Evolutionary conservation across 2,113 vertebrate genomes (phyloP).

Genomic region (Tetrax tetrax): DNA sequence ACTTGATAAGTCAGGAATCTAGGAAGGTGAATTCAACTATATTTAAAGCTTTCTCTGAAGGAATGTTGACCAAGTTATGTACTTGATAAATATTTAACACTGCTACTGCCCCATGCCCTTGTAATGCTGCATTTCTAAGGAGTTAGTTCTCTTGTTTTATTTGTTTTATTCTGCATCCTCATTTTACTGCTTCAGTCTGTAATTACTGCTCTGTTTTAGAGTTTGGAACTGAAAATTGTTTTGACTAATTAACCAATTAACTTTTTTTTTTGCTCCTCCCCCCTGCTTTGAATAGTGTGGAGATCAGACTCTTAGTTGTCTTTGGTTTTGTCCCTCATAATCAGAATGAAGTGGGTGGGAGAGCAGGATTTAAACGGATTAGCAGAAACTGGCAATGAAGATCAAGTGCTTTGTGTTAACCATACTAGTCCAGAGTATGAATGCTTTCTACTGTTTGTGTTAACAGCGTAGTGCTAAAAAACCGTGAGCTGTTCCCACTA

Average conservation of each 20-base stretch:
- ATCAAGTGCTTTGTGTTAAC: background rate
- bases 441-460: background rate
- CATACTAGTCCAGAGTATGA: background rate
- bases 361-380: background rate
- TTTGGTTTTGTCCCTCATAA: background rate
- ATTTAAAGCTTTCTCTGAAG: background rate
- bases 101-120: background rate
- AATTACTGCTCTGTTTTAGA: background rate
- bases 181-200: background rate
- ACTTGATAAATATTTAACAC: background rate
- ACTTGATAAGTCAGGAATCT: background rate
- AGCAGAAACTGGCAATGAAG: background rate
- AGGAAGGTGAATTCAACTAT: background rate
- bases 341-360: background rate
- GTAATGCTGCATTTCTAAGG: background rate
- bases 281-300: background rate
- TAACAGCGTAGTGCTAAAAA: background rate
- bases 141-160: background rate
- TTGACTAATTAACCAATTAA: background rate
- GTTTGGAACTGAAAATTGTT: background rate
- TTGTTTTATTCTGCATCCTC: background rate
- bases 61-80: background rate
- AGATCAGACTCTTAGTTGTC: background rate
- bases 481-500: background rate
- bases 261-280: background rate